Base-by-base conservation (phyloP, 2,888 invertebrate species). In the Andricus curvator region DNA sequence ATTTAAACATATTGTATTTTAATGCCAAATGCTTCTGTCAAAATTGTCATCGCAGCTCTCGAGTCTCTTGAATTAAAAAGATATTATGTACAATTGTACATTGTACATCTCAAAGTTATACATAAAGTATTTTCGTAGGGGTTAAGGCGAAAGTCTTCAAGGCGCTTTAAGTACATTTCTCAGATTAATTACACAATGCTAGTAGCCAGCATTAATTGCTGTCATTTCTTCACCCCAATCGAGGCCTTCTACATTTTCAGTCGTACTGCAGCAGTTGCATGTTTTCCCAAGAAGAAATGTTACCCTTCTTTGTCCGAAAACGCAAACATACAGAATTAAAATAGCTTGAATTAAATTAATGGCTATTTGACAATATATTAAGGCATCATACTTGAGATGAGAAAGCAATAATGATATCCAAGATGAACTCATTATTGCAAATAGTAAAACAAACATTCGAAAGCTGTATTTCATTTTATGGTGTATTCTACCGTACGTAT, bases 211-310 rank as follows among this genome's bases (percentile, higher is more conserved):
- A 89, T 97, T 97, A 95, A 97, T 97, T 83, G 97, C 97, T 78
- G 96, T 96, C 96, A 97, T 96, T 93, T 97, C 97, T 89, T 97
- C 97, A 0, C 97, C 97, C 97, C 97, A 97, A 89, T 97, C 97
- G n/a, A 95, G 95, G 0, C 95, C 94, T 4, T 96, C 95, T 44
- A 96, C 94, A 0, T 96, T 96, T 84, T 96, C 95, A 13, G 88
- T 89, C 8, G 93, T 93, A 78, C 93, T 92, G 86, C 94, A 95
- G 83, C 94, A 95, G 74, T 93, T 92, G 92, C 97, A 97, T 78
- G 96, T 96, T 92, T 97, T 97, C 82, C 96, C 95, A 70, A 97
- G 92, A 79, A 97, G 93, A 92, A 96, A 97, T 13, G 95, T 96
- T 1, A 97, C 97, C 88, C 97, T 96, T 82, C 96, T 95, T 89